Conservation (phyloP, 2,888 invertebrate genomes). For the Scrobipalpa atriplicella region DNA sequence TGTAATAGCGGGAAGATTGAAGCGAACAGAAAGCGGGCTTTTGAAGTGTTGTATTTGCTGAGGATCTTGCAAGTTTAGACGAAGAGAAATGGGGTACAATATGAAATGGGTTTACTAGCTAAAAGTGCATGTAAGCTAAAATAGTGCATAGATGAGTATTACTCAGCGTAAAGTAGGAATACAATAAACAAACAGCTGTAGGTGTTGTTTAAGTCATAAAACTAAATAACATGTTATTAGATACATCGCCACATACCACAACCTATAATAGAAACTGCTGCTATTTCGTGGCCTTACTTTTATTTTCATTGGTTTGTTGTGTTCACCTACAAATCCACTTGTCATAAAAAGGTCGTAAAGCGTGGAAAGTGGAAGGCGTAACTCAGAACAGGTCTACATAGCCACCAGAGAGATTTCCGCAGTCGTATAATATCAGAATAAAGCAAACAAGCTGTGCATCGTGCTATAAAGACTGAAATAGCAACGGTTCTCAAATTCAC, state of each 20-base stretch:
- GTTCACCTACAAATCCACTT: conserved; percentile 22
- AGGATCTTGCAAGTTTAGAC: no score
- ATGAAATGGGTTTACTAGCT: no score
- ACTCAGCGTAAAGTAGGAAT: no score
- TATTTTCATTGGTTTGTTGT: conserved; percentile 17
- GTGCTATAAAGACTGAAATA: conserved; percentile 1
- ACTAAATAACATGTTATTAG: no score
- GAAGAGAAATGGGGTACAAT: no score
- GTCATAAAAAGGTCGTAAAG: conserved; percentile 20
- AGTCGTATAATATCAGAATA: conserved; percentile 1
- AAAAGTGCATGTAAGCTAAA: no score
- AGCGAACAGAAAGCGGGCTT: background rate
- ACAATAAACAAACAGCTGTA: no score
- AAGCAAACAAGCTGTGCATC: conserved; percentile 9
- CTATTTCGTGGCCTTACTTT: background rate
- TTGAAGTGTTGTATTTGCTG: no score
- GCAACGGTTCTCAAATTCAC: background rate
- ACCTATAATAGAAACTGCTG: background rate
- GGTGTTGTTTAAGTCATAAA: no score
- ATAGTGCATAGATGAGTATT: no score
- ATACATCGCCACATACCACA: no score
- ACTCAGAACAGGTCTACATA: conserved; percentile 11
- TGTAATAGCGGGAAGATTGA: conserved; percentile 11
- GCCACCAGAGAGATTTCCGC: background rate
- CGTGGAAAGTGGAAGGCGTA: conserved; percentile 19